These are phyloP conservation scores for Lepetodrilus schrolli DNA, from an alignment of 2,888 invertebrate genomes.

Conservation along the genomic window DNA sequence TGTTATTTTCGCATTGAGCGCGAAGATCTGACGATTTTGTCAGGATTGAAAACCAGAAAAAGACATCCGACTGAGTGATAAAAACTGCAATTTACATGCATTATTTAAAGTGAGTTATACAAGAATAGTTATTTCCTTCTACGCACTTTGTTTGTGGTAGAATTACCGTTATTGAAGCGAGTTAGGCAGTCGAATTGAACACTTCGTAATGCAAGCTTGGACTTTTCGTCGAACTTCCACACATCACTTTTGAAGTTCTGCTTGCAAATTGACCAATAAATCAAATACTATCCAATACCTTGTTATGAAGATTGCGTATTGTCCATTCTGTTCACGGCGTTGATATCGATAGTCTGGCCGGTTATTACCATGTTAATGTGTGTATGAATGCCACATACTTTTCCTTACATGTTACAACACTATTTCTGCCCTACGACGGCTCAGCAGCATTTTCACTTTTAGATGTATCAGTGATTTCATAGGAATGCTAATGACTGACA, in stretches of 20 bases:
- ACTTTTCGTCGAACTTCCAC: background rate
- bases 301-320: no score
- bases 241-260: background rate
- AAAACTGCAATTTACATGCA: conserved; percentile 23
- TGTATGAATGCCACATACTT: no score
- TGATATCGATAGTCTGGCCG: no score
- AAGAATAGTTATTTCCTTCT: background rate
- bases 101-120: conserved; percentile 27
- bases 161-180: conserved; percentile 11
- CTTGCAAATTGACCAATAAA: background rate
- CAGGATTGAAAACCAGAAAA: conserved; percentile 17
- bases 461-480: no score
- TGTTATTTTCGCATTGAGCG: conserved; percentile 21
- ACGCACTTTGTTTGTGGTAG: conserved; percentile 10
- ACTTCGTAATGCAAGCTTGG: background rate
- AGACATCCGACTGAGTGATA: conserved; percentile 14
- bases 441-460: no score
- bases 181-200: background rate
- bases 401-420: no score
- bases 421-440: no score
- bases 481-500: no score
- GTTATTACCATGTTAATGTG: no score
- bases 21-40: conserved; percentile 22
- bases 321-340: no score
- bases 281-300: no score